Evolutionary conservation across 2,888 invertebrate genomes (phyloP).

Genomic region (Dorcus parallelipipedus): DNA sequence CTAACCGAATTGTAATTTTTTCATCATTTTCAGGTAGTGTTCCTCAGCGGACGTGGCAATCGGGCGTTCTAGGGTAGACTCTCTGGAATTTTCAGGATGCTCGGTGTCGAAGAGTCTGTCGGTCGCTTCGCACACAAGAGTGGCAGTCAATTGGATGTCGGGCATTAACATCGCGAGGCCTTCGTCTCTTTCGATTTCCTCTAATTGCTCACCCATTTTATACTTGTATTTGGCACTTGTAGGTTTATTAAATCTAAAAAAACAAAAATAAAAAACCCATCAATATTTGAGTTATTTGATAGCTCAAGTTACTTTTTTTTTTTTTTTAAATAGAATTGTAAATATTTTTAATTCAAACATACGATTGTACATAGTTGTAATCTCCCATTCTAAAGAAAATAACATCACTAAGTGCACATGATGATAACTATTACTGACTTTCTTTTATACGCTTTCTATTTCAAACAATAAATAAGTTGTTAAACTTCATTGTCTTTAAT

Average conservation of each 20-base stretch:
- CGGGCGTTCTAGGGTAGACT: slow-evolving; percentile 49
- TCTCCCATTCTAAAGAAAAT: background rate
- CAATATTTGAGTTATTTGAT: too few species aligned
- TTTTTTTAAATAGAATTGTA: background rate
- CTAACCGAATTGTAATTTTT: slow-evolving; percentile 82
- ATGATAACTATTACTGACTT: background rate
- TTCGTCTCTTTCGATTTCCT: slow-evolving; percentile 82
- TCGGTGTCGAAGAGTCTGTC: slow-evolving; percentile 44
- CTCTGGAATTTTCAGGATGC: slow-evolving; percentile 30
- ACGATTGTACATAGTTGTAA: too few species aligned
- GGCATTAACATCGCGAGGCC: slow-evolving; percentile 85
- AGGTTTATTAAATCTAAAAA: slow-evolving; percentile 35
- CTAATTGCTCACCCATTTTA: slow-evolving; percentile 43
- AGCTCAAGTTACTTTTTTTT: too few species aligned
- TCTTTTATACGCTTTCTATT: background rate
- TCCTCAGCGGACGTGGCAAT: slow-evolving; percentile 63
- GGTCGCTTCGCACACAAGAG: slow-evolving; percentile 52
- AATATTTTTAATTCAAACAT: background rate
- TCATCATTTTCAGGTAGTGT: slow-evolving; percentile 84
- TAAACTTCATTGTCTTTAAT: too few species aligned
- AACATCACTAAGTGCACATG: background rate
- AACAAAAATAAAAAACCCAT: slow-evolving; percentile 1
- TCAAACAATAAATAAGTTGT: too few species aligned
- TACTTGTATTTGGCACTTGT: slow-evolving; percentile 33
- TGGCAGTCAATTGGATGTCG: slow-evolving; percentile 77